Evolutionary conservation across 2,113 vertebrate species (phyloP), one percentile per base, ranked within the genome.

Genomic region (Charina bottae): DNA sequence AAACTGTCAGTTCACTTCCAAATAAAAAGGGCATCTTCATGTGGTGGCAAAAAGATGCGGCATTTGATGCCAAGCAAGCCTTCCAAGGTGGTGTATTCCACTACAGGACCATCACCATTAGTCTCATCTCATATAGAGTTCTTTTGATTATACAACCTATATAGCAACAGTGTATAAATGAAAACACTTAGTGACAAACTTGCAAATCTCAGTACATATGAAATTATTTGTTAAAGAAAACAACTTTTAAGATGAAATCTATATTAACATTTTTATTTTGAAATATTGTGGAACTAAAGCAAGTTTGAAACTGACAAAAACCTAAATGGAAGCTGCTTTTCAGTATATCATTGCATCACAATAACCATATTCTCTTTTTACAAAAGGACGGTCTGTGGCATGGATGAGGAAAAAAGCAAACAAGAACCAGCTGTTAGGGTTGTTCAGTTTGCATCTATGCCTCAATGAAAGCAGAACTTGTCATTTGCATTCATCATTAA

Each of bases 401-500:
- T 53, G 58, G 53, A 90, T 19, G 21, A 58, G 54, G 19, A 58
- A 33, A n/a, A 46, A 83, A 68, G 23, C 49, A 49, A n/a, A n/a
- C 62, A 68, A 68, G 26, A 68, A n/a, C 37, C 46, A 90, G 59
- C 4, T 91, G 2, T 64, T 58, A 90, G 62, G 19, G 7, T 33
- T 86, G 15, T 53, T 95, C 13, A 37, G 90, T 95, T 92, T 91
- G 2, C 85, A 42, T 56, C 21, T 42, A 24, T 83, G n/a, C 58
- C 54, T 62, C 55, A 59, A 12, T 85, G 64, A 94, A 89, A 86
- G 49, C 49, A 53, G 42, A 89, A 62, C 1, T 93, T 94, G 28
- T 83, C 1, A 2, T 1, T 0, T 19, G 46, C 49, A 49, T 49
- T 49, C 49, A 6, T 10, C 17, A 56, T 13, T 91, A 90, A 87